Evolutionary conservation across 2,797 vertebrate genomes (phyloP).

Genomic region (Galago senegalensis): DNA sequence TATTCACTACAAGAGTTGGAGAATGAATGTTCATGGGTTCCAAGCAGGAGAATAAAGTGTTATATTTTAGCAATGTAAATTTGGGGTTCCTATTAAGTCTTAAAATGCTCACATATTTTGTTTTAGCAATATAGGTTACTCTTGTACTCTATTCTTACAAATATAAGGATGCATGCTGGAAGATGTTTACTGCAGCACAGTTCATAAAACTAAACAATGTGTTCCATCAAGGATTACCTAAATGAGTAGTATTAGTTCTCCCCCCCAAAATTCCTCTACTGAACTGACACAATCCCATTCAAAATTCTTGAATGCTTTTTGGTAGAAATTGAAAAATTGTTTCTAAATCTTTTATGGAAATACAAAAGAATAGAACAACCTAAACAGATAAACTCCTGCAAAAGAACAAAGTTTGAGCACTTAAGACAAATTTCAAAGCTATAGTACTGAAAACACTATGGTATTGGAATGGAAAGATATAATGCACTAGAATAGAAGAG

Average conservation of each 20-base stretch:
- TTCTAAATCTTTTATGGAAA: background rate
- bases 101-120: background rate
- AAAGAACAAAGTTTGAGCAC: background rate
- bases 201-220: background rate
- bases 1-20: background rate
- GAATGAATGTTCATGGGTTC: background rate
- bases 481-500: background rate
- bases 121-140: background rate
- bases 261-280: background rate
- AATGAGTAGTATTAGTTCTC: background rate
- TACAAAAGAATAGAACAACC: background rate
- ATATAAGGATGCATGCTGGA: background rate
- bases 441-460: background rate
- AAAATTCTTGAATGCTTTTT: background rate
- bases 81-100: background rate
- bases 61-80: background rate
- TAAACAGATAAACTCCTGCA: background rate
- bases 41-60: background rate
- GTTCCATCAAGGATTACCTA: background rate
- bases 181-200: background rate
- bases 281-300: background rate
- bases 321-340: background rate
- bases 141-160: background rate
- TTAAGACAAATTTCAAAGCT: background rate
- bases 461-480: background rate